Base-by-base conservation (phyloP, 2,888 invertebrate species). In the Melinopterus prodromus region DNA sequence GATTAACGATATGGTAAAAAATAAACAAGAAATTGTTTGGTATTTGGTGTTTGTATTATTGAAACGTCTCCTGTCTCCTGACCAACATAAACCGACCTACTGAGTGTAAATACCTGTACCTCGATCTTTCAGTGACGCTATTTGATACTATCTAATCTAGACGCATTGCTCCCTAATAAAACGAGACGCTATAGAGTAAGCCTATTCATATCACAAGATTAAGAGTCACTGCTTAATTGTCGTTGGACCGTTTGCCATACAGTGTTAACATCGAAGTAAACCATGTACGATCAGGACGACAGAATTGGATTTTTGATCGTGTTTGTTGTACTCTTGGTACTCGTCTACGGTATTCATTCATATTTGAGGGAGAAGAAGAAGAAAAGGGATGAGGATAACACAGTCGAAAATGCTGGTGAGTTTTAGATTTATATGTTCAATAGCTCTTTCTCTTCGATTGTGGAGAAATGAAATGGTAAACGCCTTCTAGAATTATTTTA, bases 201-300 rank as follows among this genome's bases (percentile, higher is more conserved):
- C 71, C 53, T 53, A 53, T 53, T 53, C 53, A 53, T 53, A 9
- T 53, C 53, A 53, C 53, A 7, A 53, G 53, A 53, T 53, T 53
- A 53, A 53, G 53, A 53, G 53, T 9, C 6, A 15, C 26, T 5
- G 15, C 15, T 16, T 71, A 14, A 14, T 72, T 14, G 5, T 15
- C 16, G 6, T 14, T 72, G n/a, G 72, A 72, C 2, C 16, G 14
- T 71, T 16, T 71, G 6, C 6, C 6, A 71, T 71, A 71, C 15
- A 71, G 71, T 71, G 53, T 53, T 53, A 53, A 53, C 7, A 7
- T 53, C 72, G 72, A 72, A 72, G 15, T 35, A 16, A 71, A 70
- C 26, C 37, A 78, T 78, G 78, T 78, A 78, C 72, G 78, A 78
- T 53, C 78, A 71, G 71, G 78, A 78, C 71, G 78, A 78, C 53